Evolutionary conservation across 1,140 invertebrate species (phyloP).

Genomic region (Oppia nitens): DNA sequence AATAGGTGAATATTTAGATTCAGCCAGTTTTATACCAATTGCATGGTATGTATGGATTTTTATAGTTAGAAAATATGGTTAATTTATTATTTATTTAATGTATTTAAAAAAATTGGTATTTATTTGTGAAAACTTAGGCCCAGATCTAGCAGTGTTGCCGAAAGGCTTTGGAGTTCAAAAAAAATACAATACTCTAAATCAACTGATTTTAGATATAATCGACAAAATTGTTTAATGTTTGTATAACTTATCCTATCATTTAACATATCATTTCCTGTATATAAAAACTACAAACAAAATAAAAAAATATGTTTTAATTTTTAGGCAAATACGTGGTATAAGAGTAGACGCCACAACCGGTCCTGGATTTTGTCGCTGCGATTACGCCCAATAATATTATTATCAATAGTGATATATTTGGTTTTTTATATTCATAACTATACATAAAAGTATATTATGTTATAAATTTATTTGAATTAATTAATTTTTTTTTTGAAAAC

Average conservation of each 20-base stretch:
- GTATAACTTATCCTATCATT: conserved; percentile 40
- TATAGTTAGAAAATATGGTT: no score
- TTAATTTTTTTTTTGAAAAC: no score
- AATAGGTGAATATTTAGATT: conserved; percentile 15
- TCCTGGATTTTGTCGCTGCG: conserved; percentile 27
- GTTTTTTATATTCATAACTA: no score
- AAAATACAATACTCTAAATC: conserved; percentile 26
- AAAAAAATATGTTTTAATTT: no score
- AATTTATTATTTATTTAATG: background rate
- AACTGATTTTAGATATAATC: conserved; percentile 47
- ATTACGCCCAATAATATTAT: conserved; percentile 16
- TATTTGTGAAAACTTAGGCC: conserved; percentile 30
- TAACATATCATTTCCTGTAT: background rate
- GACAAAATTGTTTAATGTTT: conserved; percentile 67
- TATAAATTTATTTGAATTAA: no score
- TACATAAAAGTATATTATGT: no score
- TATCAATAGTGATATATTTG: no score
- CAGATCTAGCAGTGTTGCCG: conserved; percentile 58
- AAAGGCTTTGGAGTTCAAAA: conserved; percentile 52
- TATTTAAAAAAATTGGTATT: background rate
- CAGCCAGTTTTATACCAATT: conserved; percentile 14
- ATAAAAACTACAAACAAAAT: no score
- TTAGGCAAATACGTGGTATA: conserved; percentile 29
- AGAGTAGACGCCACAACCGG: conserved; percentile 46
- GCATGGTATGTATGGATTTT: conserved; percentile 16